Evolutionary conservation across 2,797 vertebrate genomes (phyloP).

Genomic region (Enteromius anoplus): DNA sequence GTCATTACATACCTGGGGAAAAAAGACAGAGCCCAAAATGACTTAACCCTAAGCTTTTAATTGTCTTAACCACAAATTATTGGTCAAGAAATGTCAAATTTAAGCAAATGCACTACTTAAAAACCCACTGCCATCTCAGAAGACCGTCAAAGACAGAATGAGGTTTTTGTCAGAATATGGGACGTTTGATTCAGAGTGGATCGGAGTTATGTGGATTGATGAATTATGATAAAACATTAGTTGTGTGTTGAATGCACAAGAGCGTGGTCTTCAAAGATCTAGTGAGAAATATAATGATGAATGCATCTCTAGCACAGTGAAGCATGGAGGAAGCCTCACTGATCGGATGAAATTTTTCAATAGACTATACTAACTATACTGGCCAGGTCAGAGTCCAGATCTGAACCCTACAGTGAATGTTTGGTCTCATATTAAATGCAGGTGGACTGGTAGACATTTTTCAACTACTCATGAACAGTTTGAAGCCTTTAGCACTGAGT

Average conservation of each 20-base stretch:
- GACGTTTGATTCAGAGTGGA: not conserved
- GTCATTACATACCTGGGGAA: not conserved
- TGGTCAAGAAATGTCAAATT: not conserved
- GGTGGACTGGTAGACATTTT: not conserved
- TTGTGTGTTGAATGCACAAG: not conserved
- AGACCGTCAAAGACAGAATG: not conserved
- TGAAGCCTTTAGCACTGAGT: not conserved
- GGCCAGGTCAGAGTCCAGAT: not conserved
- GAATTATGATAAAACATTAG: not conserved
- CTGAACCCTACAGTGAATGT: not conserved
- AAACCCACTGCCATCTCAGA: not conserved
- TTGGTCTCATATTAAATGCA: not conserved
- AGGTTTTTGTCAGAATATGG: not conserved
- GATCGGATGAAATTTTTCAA: not conserved
- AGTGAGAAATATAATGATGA: not conserved
- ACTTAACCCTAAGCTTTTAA: not conserved
- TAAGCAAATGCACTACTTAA: not conserved
- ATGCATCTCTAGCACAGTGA: not conserved
- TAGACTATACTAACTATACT: not conserved
- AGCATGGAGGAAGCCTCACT: not conserved
- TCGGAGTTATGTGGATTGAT: not conserved
- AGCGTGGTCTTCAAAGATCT: not conserved
- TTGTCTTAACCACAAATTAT: not conserved
- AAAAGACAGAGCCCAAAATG: not conserved
- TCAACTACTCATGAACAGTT: not conserved